Percentiles rank a stretch among this genome's conserved stretches.
These are phyloP conservation scores for Macrosoma leucophasiata DNA, from an alignment of 2,888 invertebrate species.

Conservation along the genomic window DNA sequence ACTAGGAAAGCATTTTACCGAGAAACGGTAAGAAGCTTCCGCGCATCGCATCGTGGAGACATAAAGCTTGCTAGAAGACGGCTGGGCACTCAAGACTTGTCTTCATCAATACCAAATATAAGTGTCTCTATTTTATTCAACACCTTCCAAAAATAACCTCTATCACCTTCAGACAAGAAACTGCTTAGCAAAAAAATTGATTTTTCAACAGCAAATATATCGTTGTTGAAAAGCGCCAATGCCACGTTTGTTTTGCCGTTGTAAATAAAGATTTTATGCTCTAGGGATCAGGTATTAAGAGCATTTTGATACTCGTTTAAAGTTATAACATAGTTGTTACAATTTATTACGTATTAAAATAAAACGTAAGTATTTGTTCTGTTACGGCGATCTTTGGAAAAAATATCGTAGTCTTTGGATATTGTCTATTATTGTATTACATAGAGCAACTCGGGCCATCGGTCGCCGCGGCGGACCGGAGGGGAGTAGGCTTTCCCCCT, in stretches of 20 bases:
- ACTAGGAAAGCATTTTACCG: conserved; percentile 59
- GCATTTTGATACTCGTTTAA: neutral
- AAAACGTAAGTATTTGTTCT: conserved; percentile 43
- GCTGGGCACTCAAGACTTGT: conserved; percentile 55
- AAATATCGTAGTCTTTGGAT: too few species aligned
- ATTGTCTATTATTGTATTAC: too few species aligned
- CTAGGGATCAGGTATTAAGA: conserved; percentile 24
- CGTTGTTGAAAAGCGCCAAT: conserved; percentile 18
- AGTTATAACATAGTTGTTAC: conserved; percentile 31
- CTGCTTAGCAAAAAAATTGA: conserved; percentile 2
- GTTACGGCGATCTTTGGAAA: conserved; percentile 38
- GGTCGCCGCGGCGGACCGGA: too few species aligned
- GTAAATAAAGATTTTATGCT: conserved; percentile 29
- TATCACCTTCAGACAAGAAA: conserved; percentile 14
- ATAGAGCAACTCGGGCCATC: too few species aligned
- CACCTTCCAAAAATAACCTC: conserved; percentile 10
- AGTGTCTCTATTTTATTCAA: conserved; percentile 10
- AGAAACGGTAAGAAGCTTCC: conserved; percentile 60
- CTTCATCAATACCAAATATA: conserved; percentile 31
- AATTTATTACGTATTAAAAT: conserved; percentile 57
- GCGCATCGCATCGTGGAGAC: conserved; percentile 47
- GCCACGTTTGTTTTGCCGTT: conserved; percentile 15
- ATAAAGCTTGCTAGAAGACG: conserved; percentile 58
- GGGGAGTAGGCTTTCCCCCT: too few species aligned
- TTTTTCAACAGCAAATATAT: conserved; percentile 11